A percentile compares a stretch with the other conserved stretches of the same genome.
Conservation (phyloP, 1,140 invertebrate species). For the Hylaeus anthracinus region DNA sequence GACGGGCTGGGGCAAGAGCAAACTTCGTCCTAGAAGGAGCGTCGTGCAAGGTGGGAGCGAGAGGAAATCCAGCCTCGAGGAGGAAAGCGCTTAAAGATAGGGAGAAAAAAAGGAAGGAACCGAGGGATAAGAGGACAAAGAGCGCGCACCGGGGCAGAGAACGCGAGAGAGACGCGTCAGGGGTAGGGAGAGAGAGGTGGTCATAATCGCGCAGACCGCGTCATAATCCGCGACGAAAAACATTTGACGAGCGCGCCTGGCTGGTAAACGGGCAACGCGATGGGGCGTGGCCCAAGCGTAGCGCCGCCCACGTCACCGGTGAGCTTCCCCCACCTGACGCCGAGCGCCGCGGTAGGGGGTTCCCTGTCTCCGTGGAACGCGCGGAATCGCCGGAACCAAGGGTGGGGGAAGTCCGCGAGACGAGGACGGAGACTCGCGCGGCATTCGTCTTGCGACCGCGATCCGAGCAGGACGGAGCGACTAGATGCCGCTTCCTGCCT, state of each 20-base stretch:
- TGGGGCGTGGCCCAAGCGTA: slow-evolving; percentile 54
- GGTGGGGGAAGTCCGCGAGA: slow-evolving; percentile 51
- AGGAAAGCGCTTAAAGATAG: slow-evolving; percentile 43
- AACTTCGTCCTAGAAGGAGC: slow-evolving; percentile 55
- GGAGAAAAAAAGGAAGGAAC: slow-evolving; percentile 38
- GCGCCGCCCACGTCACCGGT: slow-evolving; percentile 59
- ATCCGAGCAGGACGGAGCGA: slow-evolving; percentile 56
- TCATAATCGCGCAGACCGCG: slow-evolving; percentile 81
- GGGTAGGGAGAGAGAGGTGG: slow-evolving; percentile 66
- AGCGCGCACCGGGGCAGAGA: slow-evolving; percentile 18
- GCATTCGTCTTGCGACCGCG: slow-evolving; percentile 64
- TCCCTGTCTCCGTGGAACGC: slow-evolving; percentile 35
- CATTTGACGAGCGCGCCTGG: slow-evolving; percentile 76
- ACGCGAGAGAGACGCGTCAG: slow-evolving; percentile 38
- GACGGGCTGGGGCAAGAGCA: slow-evolving; percentile 61
- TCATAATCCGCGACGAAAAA: slow-evolving; percentile 81
- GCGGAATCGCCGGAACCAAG: slow-evolving; percentile 55
- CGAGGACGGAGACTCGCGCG: slow-evolving; percentile 54
- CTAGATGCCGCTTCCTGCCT: slow-evolving; percentile 43
- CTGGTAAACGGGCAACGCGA: slow-evolving; percentile 72
- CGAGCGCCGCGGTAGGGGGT: slow-evolving; percentile 18
- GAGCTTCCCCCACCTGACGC: slow-evolving; percentile 3
- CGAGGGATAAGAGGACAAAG: slow-evolving; percentile 41
- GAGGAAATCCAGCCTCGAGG: slow-evolving; percentile 42
- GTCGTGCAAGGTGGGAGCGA: slow-evolving; percentile 22